Percentiles rank a stretch among this genome's conserved stretches.
These are phyloP conservation scores for Sebastes itinus DNA, from an alignment of 2,797 vertebrate genomes.

Conservation along the genomic window DNA sequence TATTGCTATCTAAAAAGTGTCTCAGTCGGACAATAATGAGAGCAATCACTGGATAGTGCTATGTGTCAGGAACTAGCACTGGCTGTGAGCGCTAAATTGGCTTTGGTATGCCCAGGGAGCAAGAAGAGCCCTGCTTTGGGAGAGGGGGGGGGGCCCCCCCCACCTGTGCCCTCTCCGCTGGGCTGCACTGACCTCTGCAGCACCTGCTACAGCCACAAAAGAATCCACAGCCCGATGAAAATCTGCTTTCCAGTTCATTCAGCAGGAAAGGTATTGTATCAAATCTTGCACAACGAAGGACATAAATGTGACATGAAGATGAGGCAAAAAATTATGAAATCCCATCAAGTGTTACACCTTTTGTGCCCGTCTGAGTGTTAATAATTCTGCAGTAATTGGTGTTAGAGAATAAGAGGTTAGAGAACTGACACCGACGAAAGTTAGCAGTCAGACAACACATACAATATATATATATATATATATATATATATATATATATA, in stretches of 20 bases:
- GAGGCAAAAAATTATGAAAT: background rate
- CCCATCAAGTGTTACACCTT: background rate
- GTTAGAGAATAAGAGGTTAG: background rate
- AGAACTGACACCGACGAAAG: background rate
- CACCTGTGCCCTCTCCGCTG: slow-evolving; percentile 47
- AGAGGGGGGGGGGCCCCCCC: background rate
- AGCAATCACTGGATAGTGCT: slow-evolving; percentile 65
- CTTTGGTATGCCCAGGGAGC: slow-evolving; percentile 47
- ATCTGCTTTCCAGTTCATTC: slow-evolving; percentile 30
- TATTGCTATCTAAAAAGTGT: slow-evolving; percentile 48
- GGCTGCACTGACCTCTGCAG: slow-evolving; percentile 60
- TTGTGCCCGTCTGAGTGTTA: background rate
- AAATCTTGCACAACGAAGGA: slow-evolving; percentile 8
- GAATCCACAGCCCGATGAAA: background rate
- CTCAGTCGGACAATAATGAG: slow-evolving; percentile 73
- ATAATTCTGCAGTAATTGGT: slow-evolving; percentile 22
- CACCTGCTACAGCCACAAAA: slow-evolving; percentile 38
- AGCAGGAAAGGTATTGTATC: slow-evolving; percentile 9
- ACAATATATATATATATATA: too few relatives aligned
- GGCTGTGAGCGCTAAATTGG: slow-evolving; percentile 69
- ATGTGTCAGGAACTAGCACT: slow-evolving; percentile 54
- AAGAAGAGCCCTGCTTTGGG: slow-evolving; percentile 14
- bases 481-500: too few relatives aligned
- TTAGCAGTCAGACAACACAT: background rate
- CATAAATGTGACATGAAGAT: background rate